Base-by-base conservation (phyloP, 1,140 invertebrate species). In the Marisa cornuarietis region DNA sequence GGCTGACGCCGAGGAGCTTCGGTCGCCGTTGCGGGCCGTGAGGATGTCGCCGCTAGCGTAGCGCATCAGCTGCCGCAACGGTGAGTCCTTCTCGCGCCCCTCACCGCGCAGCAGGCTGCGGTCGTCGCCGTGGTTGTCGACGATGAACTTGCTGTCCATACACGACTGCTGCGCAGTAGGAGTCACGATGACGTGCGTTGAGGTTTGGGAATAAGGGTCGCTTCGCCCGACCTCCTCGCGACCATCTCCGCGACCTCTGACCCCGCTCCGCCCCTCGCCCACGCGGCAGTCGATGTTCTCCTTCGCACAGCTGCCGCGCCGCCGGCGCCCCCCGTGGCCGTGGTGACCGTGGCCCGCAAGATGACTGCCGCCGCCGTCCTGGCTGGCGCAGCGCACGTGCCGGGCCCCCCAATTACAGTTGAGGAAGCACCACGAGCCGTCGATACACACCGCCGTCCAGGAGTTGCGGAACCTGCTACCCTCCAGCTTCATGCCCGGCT, bases 401-500 rank as follows among this genome's bases (percentile, higher is more conserved):
- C 88, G 87, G n/a, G 92, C 91, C 58, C 92, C 92, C 91, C 92
- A 93, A 69, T 93, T 93, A 71, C 91, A 91, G 85, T 90, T 89
- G 42, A 89, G 83, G 69, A 90, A 89, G 78, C 85, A 88, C 89
- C 89, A 90, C 16, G 87, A 88, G 20, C 85, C 87, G 71, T 88
- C 85, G 24, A 90, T 85, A 69, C 83, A 85, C 26, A 90, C 88
- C 0, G 88, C 88, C 13, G 87, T 90, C 89, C 89, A 90, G 0
- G 87, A 88, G 81, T 90, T 90, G 24, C 88, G 83, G 83, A 89
- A 99, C 69, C 85, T 82, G 76, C 83, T 79, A 97, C 85, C 97
- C 84, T 98, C 97, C 88, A 99, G 98, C 81, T 95, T 93, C 20
- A 99, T 96, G 0, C 97, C 97, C 0, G 97, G 97, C 89, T 98